A percentile compares a stretch with the other conserved stretches of the same genome.
These are phyloP conservation scores for Amphiprion ocellaris DNA, from an alignment of 2,113 vertebrate genomes.

Conservation along the genomic window DNA sequence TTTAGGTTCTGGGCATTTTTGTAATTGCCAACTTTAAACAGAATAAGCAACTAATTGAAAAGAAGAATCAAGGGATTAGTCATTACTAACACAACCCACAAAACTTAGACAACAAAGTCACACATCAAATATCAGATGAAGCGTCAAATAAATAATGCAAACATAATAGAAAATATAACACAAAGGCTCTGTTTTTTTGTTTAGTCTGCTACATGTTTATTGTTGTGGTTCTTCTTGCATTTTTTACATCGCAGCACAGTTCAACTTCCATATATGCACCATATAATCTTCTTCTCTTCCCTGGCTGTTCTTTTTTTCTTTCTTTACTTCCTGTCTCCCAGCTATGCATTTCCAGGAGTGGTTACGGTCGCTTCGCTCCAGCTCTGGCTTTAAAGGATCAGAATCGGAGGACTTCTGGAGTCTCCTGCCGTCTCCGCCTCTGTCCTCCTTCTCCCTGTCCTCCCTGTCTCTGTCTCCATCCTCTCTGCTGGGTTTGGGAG, in stretches of 20 bases:
- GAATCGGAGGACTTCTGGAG: constrained; percentile 76
- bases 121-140: no score
- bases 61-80: no score
- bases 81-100: no score
- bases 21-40: no score
- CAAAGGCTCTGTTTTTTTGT: no score
- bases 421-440: constrained; percentile 71
- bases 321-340: constrained; percentile 24
- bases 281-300: neutral
- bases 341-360: constrained; percentile 86
- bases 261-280: neutral
- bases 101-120: no score
- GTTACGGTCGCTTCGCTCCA: constrained; percentile 76
- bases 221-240: no score
- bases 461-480: constrained; percentile 76
- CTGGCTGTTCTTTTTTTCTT: neutral
- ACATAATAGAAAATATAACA: no score
- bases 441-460: constrained; percentile 72
- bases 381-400: constrained; percentile 58
- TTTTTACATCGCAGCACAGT: neutral
- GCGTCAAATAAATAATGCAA: no score
- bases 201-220: no score
- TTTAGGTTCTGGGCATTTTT: no score
- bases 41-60: no score
- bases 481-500: constrained; percentile 84